Evolutionary conservation across 2,113 vertebrate species (phyloP).

Genomic region (Myotis lucifugus): DNA sequence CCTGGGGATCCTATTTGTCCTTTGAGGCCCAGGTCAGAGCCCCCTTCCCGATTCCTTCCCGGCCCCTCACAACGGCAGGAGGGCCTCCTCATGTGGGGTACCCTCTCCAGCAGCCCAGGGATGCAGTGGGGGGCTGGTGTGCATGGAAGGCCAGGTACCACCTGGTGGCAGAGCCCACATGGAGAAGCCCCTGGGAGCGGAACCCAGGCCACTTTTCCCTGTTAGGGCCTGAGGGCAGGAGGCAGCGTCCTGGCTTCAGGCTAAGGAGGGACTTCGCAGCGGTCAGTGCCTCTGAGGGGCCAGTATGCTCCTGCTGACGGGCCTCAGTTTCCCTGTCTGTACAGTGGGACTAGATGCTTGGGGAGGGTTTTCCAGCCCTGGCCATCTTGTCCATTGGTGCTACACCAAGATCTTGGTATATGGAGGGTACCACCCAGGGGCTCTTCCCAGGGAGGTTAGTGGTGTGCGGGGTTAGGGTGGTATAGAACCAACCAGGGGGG

Average conservation of each 20-base stretch:
- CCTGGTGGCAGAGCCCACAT: background rate
- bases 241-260: background rate
- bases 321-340: background rate
- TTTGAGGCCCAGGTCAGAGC: background rate
- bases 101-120: background rate
- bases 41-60: background rate
- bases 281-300: background rate
- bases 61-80: background rate
- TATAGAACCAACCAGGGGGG: background rate
- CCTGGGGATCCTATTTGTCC: background rate
- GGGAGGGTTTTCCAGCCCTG: background rate
- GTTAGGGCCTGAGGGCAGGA: background rate
- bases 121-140: too few relatives aligned
- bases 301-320: too few relatives aligned
- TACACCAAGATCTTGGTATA: background rate
- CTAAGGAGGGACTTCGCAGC: background rate
- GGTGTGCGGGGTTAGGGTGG: background rate
- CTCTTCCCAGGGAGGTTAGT: background rate
- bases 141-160: fast-evolving
- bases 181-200: background rate
- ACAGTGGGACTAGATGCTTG: background rate
- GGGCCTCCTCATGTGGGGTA: fast-evolving
- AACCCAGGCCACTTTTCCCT: background rate
- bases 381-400: background rate
- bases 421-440: background rate